Base-by-base conservation (phyloP, 2,888 invertebrate genomes). In the Dryococelus australis region DNA sequence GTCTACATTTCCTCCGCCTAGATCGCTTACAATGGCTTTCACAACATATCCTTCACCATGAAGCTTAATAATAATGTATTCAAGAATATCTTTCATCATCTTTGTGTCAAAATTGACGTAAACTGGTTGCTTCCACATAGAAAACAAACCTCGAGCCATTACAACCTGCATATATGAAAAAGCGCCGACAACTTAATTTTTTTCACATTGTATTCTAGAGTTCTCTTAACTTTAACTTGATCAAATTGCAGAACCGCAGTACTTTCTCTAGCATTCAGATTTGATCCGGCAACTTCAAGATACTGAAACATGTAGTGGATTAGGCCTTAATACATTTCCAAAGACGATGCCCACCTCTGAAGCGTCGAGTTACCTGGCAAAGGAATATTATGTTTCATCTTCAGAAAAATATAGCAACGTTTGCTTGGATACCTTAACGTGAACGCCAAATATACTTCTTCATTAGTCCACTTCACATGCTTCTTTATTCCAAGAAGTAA, bases 91-190 rank as follows among this genome's bases (percentile, higher is more conserved):
- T 79, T 79, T n/a, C 26, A 24, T 79, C 10, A 79, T 79, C 20
- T 79, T 79, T 3, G 79, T 79, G 9, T 79, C 79, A 79, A 79
- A 79, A 3, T 27, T 27, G 27, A 79, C n/a, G 27, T 26, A 79
- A 26, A 79, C 79, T 8, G 9, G 79, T 24, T 79, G 79, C 79
- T 79, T 79, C 79, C 79, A 79, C 10, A 16, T 79, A 26, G 4
- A 79, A 79, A 79, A 79, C 27, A 79, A 79, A 24, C n/a, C 79
- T 26, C 79, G 79, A 26, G 79, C 79, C n/a, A 79, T 79, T 79
- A 79, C 79, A 79, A 79, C 79, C 27, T 79, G 79, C 79, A 79
- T 79, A 24, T 79, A 79, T 27, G 79, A 24, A 24, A 26, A 79
- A 27, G 79, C 9, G 10, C 79, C 79, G 27, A 79, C 79, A 79